Base-by-base conservation (phyloP, 2,113 vertebrate genomes). In the Bucco capensis region DNA sequence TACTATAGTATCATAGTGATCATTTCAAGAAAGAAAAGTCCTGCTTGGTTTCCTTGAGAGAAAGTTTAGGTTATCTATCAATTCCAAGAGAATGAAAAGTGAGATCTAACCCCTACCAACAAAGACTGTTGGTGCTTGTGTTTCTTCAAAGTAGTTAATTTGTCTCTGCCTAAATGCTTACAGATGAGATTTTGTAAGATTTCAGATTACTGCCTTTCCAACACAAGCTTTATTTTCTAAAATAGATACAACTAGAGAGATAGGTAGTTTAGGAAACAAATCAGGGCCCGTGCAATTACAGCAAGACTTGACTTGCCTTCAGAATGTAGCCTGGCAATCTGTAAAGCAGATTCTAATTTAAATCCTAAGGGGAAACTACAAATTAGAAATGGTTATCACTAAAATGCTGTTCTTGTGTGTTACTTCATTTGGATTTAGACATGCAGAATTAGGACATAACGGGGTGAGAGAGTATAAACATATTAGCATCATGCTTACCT, bases 311-410 rank as follows among this genome's bases (percentile, higher is more conserved):
- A 79, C 86, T 90, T 91, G 83, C 86, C 75, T 87, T 62, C 77
- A 53, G 31, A 94, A 57, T 57, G 25, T 16, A 57, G 85, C 70
- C 30, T 74, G 50, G 76, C 69, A 82, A 50, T 75, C 80, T 92
- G n/a, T 57, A 89, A 92, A 92, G 82, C 37, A 88, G 46, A 90
- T 80, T 89, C 50, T 84, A 90, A 92, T 79, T 94, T 67, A 56
- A 88, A 84, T 31, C 75, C 35, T 78, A 65, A 44, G 75, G 40
- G 54, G 73, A 94, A 95, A 73, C 42, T 64, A n/a, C 70, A 46
- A 94, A 82, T 86, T 94, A 93, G 40, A 96, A 86, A 77, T 79
- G 23, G 12, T 79, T 83, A 81, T 77, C 31, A 23, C 17, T 58
- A 82, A 74, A 22, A 15, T 19, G 17, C 27, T 93, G 27, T 49